Conservation (phyloP, 2,888 invertebrate genomes). For the Entomobrya proxima region DNA sequence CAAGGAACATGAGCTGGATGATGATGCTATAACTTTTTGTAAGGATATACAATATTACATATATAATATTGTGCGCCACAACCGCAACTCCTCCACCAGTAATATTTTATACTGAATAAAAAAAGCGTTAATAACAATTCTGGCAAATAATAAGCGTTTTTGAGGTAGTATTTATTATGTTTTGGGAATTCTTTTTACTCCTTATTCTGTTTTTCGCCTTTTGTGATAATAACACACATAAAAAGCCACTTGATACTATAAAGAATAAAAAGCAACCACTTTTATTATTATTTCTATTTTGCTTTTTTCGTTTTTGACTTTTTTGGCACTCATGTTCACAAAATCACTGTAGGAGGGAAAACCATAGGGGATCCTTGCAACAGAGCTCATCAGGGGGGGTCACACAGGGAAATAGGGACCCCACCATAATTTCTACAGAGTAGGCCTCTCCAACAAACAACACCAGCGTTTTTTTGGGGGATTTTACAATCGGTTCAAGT, state of each 20-base stretch:
- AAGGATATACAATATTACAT: neutral
- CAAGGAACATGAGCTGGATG: slow-evolving; percentile 10
- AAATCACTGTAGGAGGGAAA: slow-evolving; percentile 74
- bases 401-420: slow-evolving; percentile 75
- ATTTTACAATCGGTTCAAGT: neutral
- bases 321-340: slow-evolving; percentile 75
- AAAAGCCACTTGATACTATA: slow-evolving; percentile 69
- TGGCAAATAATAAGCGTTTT: slow-evolving; percentile 4
- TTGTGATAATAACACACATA: slow-evolving; percentile 53
- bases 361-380: slow-evolving; percentile 73
- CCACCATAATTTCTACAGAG: slow-evolving; percentile 74
- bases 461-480: slow-evolving; percentile 5
- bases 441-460: slow-evolving; percentile 55
- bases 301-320: slow-evolving; percentile 73
- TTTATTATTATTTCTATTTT: slow-evolving; percentile 64
- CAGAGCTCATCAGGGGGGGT: slow-evolving; percentile 74
- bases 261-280: slow-evolving; percentile 69
- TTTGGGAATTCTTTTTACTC: slow-evolving; percentile 35
- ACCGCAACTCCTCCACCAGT: neutral
- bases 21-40: neutral
- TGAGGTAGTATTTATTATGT: neutral
- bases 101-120: neutral
- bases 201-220: slow-evolving; percentile 20
- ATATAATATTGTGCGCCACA: neutral
- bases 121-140: neutral